Percentiles rank a stretch among this genome's conserved stretches.
Evolutionary conservation across 2,113 vertebrate species (phyloP).

Genomic region (Plecotus auritus): DNA sequence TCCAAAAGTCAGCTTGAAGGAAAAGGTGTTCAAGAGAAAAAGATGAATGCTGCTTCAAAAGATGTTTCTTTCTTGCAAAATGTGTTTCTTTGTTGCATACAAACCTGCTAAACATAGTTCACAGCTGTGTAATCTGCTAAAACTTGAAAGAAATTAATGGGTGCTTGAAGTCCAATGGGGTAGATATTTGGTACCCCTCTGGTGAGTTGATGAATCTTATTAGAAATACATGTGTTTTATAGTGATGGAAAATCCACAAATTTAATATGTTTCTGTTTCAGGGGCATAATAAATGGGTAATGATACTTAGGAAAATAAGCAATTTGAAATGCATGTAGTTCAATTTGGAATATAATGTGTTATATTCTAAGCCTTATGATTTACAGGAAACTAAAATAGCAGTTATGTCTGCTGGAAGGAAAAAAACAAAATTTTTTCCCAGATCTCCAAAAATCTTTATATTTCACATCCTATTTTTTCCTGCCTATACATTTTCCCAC

Average conservation of each 20-base stretch:
- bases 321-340: neutral
- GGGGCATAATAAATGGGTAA: neutral
- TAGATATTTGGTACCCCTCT: neutral
- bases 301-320: neutral
- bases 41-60: neutral
- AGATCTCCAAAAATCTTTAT: neutral
- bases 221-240: neutral
- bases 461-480: neutral
- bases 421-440: neutral
- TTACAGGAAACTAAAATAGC: constrained; percentile 28
- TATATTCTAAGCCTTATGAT: constrained; percentile 22
- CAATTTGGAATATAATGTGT: constrained; percentile 6
- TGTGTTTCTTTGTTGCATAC: neutral
- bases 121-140: neutral
- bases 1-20: neutral
- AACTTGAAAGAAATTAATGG: neutral
- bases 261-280: constrained; percentile 33
- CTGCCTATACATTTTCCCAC: neutral
- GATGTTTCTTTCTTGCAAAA: neutral
- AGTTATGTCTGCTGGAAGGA: neutral
- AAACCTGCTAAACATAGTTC: neutral
- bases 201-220: neutral
- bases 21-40: neutral
- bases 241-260: neutral
- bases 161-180: neutral